Evolutionary conservation across 2,797 vertebrate species (phyloP), one percentile per base, ranked within the genome.

Genomic region (Acestrorhynchus altus): DNA sequence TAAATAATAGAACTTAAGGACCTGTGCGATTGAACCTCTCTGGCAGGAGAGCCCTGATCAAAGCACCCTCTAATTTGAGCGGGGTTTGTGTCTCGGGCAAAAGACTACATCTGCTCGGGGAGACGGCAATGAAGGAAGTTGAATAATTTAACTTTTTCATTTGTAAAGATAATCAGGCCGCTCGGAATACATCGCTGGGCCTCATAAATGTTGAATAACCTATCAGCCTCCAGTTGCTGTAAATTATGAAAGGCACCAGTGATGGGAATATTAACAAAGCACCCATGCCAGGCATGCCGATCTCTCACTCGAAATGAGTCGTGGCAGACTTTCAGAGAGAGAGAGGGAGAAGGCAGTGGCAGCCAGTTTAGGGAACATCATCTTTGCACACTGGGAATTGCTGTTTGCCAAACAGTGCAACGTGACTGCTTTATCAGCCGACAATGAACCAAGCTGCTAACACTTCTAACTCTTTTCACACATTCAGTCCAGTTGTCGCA

Each of bases 141-240:
- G 92, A 93, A 94, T 95, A 94, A 95, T 94, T 99, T 96, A 96
- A 97, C 95, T 98, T 97, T 97, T 98, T 96, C 97, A 97, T 99
- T 99, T 98, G 95, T 98, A 96, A 95, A 96, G 96, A 96, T 98
- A 98, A 99, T 98, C 97, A 98, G 94, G 94, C 93, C 94, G 89
- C 97, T 98, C 95, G 96, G 95, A 91, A 98, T 96, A 96, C 96
- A 97, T 97, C 94, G 83, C 95, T 13, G 95, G 95, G 96, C 95
- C 97, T 99, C 97, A 99, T 99, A 98, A 99, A 99, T 99, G 97
- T 98, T 99, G 97, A 99, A 98, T 98, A 96, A 97, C 96, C 97
- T 96, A 98, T 98, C 96, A 96, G 95, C 94, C 95, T 96, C 95
- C 96, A 96, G 96, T 97, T 97, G 96, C 93, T 94, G 96, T 98